Evolutionary conservation across 2,888 invertebrate genomes (phyloP).

Genomic region (Dicyrtoma fusca): DNA sequence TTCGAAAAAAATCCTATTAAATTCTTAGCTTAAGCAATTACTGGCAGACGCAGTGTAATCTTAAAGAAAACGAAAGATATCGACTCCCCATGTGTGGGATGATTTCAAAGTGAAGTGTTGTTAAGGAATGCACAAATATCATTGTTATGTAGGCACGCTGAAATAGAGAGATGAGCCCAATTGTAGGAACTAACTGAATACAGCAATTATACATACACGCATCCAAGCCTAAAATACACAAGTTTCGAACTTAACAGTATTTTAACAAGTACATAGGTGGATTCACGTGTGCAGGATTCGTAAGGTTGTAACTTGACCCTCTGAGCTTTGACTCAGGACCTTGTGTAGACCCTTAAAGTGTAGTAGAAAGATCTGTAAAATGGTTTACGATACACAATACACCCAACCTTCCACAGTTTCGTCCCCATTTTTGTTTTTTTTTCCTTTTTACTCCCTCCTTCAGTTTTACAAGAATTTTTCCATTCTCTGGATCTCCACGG

Average conservation of each 20-base stretch:
- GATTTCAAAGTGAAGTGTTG: conserved; percentile 13
- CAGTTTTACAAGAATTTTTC: conserved; percentile 25
- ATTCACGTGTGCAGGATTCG: conserved; percentile 7
- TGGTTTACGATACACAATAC: conserved; percentile 38
- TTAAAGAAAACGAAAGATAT: not conserved
- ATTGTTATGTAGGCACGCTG: not conserved
- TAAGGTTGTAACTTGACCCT: conserved; percentile 35
- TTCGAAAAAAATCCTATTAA: no score
- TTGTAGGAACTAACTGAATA: no score
- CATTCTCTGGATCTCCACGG: not conserved
- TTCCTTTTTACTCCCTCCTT: conserved; percentile 5
- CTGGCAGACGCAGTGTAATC: no score
- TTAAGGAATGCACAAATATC: conserved; percentile 29
- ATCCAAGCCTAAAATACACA: not conserved
- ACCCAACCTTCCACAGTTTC: conserved; percentile 18
- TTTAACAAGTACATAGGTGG: conserved; percentile 9
- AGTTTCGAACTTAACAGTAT: not conserved
- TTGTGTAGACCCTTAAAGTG: conserved; percentile 26
- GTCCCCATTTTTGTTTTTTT: conserved; percentile 8
- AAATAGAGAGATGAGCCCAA: no score
- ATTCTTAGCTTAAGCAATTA: no score
- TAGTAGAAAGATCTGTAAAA: conserved; percentile 37
- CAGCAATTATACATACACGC: conserved; percentile 1
- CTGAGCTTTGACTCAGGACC: conserved; percentile 15
- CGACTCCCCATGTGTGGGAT: conserved; percentile 22